Evolutionary conservation across 1,140 invertebrate species (phyloP).

Genomic region (Lucilia sericata): DNA sequence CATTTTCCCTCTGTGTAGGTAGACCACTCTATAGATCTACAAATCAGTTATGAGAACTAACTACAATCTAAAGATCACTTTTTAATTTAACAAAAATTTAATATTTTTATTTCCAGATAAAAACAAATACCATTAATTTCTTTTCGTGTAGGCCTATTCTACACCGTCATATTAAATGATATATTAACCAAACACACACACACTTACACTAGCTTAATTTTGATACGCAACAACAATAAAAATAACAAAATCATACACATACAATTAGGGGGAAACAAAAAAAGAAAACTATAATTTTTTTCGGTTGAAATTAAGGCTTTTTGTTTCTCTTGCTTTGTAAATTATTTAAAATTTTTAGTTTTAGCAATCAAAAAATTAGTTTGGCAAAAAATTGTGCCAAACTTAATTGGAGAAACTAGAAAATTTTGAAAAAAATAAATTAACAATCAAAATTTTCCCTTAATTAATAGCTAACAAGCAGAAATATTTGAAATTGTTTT

Average conservation of each 20-base stretch:
- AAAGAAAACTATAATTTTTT: neutral
- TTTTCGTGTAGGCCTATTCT: slow-evolving; percentile 1
- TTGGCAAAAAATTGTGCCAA: neutral
- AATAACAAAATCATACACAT: neutral
- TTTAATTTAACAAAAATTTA: too few species aligned
- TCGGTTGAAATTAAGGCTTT: neutral
- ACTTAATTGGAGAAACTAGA: neutral
- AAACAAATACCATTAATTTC: neutral
- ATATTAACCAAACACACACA: neutral
- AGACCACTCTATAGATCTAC: too few species aligned
- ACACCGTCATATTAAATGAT: neutral
- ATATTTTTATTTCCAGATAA: too few species aligned
- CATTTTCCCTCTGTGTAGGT: too few species aligned
- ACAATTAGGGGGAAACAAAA: slow-evolving; percentile 5
- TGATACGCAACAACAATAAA: slow-evolving; percentile 15
- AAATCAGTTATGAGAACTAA: too few species aligned
- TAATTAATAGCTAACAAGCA: neutral
- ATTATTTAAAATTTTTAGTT: neutral
- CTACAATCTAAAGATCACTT: too few species aligned
- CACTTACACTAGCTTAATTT: neutral
- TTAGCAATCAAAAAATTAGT: neutral
- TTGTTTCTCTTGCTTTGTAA: neutral
- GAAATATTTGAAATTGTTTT: neutral
- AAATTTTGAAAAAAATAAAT: neutral
- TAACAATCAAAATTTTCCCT: neutral